A percentile compares a stretch with the other conserved stretches of the same genome.
Evolutionary conservation across 2,888 invertebrate species (phyloP).

Genomic region (Lathronympha strigana): DNA sequence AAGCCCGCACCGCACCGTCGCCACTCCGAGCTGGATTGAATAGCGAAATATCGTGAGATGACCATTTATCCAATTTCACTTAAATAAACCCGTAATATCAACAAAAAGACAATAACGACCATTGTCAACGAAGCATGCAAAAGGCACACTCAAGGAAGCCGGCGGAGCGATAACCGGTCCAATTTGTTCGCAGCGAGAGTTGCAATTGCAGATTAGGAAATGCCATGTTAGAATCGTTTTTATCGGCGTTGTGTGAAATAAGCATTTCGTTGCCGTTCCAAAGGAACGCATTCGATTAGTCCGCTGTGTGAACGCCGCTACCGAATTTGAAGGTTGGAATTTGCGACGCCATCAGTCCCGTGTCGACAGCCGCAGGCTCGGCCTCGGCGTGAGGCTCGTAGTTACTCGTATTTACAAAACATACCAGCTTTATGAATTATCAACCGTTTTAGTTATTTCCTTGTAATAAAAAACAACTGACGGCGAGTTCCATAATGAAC

Average conservation of each 20-base stretch:
- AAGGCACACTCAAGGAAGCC: constrained; percentile 49
- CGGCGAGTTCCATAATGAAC: constrained; percentile 30
- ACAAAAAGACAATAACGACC: constrained; percentile 74
- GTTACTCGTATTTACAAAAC: background rate
- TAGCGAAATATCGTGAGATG: constrained; percentile 74
- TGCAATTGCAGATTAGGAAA: constrained; percentile 51
- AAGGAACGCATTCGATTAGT: constrained; percentile 67
- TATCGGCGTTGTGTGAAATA: constrained; percentile 63
- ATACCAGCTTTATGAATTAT: background rate
- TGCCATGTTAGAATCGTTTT: constrained; percentile 55
- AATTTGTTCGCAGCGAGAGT: constrained; percentile 56
- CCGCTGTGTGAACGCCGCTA: constrained; percentile 67
- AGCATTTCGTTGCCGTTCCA: constrained; percentile 72
- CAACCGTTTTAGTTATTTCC: constrained; percentile 16
- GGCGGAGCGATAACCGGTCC: constrained; percentile 55
- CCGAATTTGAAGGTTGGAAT: constrained; percentile 52
- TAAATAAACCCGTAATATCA: constrained; percentile 81
- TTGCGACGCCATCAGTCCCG: constrained; percentile 40
- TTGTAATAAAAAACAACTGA: constrained; percentile 15
- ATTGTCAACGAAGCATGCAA: constrained; percentile 64
- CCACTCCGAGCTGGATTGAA: constrained; percentile 70
- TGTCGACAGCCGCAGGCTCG: constrained; percentile 10
- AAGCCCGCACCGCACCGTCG: constrained; percentile 59
- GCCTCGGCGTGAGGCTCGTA: background rate
- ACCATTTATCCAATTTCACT: constrained; percentile 84